These are phyloP conservation scores for Peromyscus californicus DNA, from an alignment of 2,113 vertebrate species.

Conservation along the genomic window DNA sequence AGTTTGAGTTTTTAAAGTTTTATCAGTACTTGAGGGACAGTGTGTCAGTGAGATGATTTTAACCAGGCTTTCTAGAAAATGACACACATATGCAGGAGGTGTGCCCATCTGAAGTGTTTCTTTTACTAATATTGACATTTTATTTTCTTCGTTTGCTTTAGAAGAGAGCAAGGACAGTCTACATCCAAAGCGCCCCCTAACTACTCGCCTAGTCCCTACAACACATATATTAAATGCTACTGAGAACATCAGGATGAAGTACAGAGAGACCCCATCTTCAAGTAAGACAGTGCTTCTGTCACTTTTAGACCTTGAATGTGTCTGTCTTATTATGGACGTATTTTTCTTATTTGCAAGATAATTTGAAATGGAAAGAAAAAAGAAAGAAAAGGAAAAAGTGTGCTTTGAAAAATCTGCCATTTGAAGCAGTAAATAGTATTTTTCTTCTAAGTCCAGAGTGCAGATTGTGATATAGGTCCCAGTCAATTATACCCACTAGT, in stretches of 20 bases:
- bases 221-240: constrained; percentile 80
- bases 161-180: constrained; percentile 76
- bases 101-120: constrained; percentile 3
- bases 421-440: constrained; percentile 40
- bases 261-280: constrained; percentile 76
- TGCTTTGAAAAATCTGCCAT: constrained; percentile 53
- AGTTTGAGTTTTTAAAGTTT: constrained; percentile 2
- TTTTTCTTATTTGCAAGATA: constrained; percentile 67
- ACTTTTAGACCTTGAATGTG: constrained; percentile 59
- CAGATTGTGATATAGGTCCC: constrained; percentile 42
- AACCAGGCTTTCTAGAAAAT: constrained; percentile 16
- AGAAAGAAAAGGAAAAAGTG: neutral
- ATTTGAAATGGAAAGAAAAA: constrained; percentile 46
- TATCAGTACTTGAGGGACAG: neutral
- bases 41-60: constrained; percentile 19
- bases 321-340: constrained; percentile 27
- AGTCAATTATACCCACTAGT: neutral
- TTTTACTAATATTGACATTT: constrained; percentile 53
- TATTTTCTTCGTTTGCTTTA: constrained; percentile 74
- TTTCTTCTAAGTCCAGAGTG: constrained; percentile 13
- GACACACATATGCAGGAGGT: neutral
- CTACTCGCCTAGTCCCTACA: constrained; percentile 66
- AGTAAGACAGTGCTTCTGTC: constrained; percentile 70
- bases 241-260: constrained; percentile 77
- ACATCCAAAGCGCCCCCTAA: constrained; percentile 74